A percentile compares a stretch with the other conserved stretches of the same genome.
These are phyloP conservation scores for Glyptemys insculpta DNA, from an alignment of 2,797 vertebrate genomes.

Conservation along the genomic window DNA sequence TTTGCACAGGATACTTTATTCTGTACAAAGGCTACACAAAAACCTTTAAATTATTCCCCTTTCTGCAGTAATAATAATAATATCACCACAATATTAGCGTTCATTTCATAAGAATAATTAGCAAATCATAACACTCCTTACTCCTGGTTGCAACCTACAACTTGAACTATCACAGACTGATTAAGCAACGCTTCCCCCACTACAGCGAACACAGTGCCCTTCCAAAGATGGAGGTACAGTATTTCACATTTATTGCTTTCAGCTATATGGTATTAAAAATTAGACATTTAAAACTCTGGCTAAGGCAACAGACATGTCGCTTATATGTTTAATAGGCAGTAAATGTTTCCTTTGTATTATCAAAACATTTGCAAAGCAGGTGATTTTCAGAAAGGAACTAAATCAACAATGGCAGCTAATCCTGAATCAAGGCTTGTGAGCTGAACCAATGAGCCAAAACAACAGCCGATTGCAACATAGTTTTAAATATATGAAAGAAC, in stretches of 20 bases:
- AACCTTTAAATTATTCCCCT: not conserved
- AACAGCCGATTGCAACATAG: not conserved
- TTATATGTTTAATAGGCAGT: not conserved
- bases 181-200: not conserved
- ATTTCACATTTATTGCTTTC: not conserved
- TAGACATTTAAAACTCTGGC: not conserved
- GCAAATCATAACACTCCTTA: fast-evolving
- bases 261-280: not conserved
- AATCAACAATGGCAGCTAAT: not conserved
- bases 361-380: slow-evolving; percentile 18
- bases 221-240: not conserved
- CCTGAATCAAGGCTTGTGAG: not conserved
- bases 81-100: not conserved
- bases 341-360: not conserved
- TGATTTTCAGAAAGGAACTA: slow-evolving; percentile 24
- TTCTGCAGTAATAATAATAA: not conserved
- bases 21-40: not conserved
- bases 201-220: not conserved
- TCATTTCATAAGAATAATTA: not conserved
- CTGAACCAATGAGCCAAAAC: slow-evolving; percentile 13
- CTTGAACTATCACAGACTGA: not conserved
- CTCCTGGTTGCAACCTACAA: not conserved
- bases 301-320: not conserved
- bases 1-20: not conserved
- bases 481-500: slow-evolving; percentile 47